Base-by-base conservation (phyloP, 1,140 invertebrate species). In the Plectus sambesii region DNA sequence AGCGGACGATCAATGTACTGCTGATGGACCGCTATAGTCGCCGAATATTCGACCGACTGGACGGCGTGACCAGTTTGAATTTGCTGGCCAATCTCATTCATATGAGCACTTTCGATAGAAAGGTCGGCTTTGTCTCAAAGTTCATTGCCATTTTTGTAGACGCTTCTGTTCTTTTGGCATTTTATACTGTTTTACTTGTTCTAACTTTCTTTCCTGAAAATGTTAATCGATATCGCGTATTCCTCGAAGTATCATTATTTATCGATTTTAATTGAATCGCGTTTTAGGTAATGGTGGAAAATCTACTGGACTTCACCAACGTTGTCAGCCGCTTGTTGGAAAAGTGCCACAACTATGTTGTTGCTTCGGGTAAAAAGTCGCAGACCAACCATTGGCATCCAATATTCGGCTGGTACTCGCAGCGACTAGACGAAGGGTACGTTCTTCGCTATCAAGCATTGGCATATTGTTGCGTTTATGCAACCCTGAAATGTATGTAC, bases 311-410 rank as follows among this genome's bases (percentile, higher is more conserved):
- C 19, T 60, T 60, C 60, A 58, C 59, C 9, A 30, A 36, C 8
- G 42, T 49, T 9, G 53, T 60, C 23, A 60, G 60, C 44, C 26
- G 19, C 19, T 24, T 63, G 15, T 33, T 60, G 5, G 23, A 20
- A 1, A 26, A 43, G 19, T 57, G 55, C 24, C 53, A 36, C 23
- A 37, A 33, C 30, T 35, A 39, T 27, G 22, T 26, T 17, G n/a
- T 22, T n/a, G 84, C 87, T 5, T 79, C 81, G 3, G 80, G 77
- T 43, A 88, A 88, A 70, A 81, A 84, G 62, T 84, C 84, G 17
- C 85, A 84, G 66, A 76, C 90, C 25, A 89, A 85, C 30, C 86
- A 93, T 69, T 96, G 89, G 88, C 89, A 98, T 75, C 88, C 90
- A 15, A 80, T 97, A 24, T 74, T 98, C 5, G 90, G 90, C n/a